phyloP scores from a whole-genome alignment of 2,888 invertebrate genomes.

The Cheilosia urbana region DNA sequence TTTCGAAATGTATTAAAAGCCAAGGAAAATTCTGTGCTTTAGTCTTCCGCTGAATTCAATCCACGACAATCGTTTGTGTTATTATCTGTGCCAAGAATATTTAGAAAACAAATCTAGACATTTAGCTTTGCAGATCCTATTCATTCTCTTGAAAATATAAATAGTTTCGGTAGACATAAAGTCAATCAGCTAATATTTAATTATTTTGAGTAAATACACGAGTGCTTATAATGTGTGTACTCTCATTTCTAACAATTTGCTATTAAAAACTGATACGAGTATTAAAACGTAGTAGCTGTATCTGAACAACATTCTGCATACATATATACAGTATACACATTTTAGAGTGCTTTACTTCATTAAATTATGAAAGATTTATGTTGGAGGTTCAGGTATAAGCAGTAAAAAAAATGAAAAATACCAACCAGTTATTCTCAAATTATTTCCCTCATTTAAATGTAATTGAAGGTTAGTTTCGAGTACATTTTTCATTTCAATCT shows the following conservation, averaged over 20 bases:
- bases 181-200: not conserved
- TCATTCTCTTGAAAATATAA: not conserved
- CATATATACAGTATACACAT: too few species aligned
- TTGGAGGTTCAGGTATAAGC: slow-evolving; percentile 8
- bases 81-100: slow-evolving; percentile 16
- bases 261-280: not conserved
- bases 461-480: not conserved
- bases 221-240: not conserved
- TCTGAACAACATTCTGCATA: not conserved
- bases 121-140: not conserved
- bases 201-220: not conserved
- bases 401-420: not conserved
- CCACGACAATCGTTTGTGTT: slow-evolving; percentile 38
- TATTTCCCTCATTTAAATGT: not conserved
- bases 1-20: slow-evolving; percentile 14
- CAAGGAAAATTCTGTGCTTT: slow-evolving; percentile 9
- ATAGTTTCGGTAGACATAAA: slow-evolving; percentile 1
- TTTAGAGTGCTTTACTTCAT: slow-evolving; percentile 13
- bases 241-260: not conserved
- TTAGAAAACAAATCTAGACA: slow-evolving; percentile 18
- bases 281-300: slow-evolving; percentile 16
- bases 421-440: not conserved
- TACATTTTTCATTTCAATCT: not conserved
- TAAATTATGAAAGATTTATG: not conserved
- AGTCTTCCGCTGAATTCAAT: slow-evolving; percentile 48